phyloP scores from a whole-genome alignment of 2,888 invertebrate genomes.

The Drosophila paracracens region DNA sequence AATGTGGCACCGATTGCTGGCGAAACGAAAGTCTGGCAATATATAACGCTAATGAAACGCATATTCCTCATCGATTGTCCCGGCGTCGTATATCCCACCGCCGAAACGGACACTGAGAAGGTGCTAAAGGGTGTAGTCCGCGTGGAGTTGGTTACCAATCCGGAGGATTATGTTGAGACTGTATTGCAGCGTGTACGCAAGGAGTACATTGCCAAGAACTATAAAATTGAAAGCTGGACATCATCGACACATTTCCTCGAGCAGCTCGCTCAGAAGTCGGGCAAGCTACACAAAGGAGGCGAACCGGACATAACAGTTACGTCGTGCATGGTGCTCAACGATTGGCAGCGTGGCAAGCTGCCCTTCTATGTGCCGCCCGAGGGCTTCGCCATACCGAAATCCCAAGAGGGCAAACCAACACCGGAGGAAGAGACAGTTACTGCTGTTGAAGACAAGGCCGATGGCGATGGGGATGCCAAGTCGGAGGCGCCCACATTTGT shows the following conservation, averaged over 20 bases:
- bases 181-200: conserved; percentile 94
- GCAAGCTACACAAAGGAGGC: conserved; percentile 97
- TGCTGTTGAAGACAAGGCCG: conserved; percentile 50
- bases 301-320: conserved; percentile 96
- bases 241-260: conserved; percentile 95
- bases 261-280: conserved; percentile 93
- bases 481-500: conserved; percentile 82
- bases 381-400: conserved; percentile 90
- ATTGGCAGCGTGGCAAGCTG: conserved; percentile 98
- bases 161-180: conserved; percentile 96
- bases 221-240: conserved; percentile 93
- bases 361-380: conserved; percentile 97
- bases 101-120: conserved; percentile 97
- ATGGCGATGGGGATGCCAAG: conserved; percentile 78
- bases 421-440: conserved; percentile 61
- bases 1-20: conserved; percentile 99
- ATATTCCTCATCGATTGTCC: conserved; percentile 99
- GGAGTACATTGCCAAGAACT: conserved; percentile 96
- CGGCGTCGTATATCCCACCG: conserved; percentile 98
- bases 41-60: conserved; percentile 98
- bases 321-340: conserved; percentile 98
- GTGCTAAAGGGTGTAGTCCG: conserved; percentile 99
- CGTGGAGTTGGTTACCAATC: conserved; percentile 96
- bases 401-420: conserved; percentile 81
- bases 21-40: conserved; percentile 99